Base-by-base conservation (phyloP, 1,140 invertebrate species). In the Ceratosolen solmsi region DNA sequence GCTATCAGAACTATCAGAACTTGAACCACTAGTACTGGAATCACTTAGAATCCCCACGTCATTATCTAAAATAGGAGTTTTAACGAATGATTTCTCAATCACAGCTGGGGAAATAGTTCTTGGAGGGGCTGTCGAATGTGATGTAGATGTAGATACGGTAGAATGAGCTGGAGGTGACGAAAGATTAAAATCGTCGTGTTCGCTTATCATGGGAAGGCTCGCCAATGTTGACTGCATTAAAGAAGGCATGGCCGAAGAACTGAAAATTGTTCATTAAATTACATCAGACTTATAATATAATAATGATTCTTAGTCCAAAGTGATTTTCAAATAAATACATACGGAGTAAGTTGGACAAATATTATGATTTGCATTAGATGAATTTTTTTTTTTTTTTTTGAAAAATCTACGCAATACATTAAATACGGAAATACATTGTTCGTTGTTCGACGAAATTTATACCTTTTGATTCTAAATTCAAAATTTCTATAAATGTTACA, bases 121-220 rank as follows among this genome's bases (percentile, higher is more conserved):
- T 76, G 72, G 33, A 54, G 86, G 85, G 25, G 82, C 79, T 73
- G 83, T 51, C 8, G 77, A 83, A n/a, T 86, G 85, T 65, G 85
- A 82, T 51, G 79, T 71, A 72, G 73, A 65, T 13, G 63, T 51
- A 54, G 78, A 82, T 1, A 87, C 70, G 30, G 86, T 71, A 25
- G 87, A 84, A 30, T 88, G 84, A 41, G 76, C 60, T 3, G 74
- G 85, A 56, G 78, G 87, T 84, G 76, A 25, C 27, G 84, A 30
- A 56, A 83, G n/a, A 9, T 80, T 84, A 81, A 89, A 90, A 82
- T 93, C 91, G 85, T 95, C 95, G 30, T 84, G 85, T 85, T 96
- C 95, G 38, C 94, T 94, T 83, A 96, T 95, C 93, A 96, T 94
- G 11, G 95, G 95, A 73, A 96, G 93, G 86, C 95, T 96, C 76